Evolutionary conservation across 2,888 invertebrate species (phyloP).

Genomic region (Hyles lineata): DNA sequence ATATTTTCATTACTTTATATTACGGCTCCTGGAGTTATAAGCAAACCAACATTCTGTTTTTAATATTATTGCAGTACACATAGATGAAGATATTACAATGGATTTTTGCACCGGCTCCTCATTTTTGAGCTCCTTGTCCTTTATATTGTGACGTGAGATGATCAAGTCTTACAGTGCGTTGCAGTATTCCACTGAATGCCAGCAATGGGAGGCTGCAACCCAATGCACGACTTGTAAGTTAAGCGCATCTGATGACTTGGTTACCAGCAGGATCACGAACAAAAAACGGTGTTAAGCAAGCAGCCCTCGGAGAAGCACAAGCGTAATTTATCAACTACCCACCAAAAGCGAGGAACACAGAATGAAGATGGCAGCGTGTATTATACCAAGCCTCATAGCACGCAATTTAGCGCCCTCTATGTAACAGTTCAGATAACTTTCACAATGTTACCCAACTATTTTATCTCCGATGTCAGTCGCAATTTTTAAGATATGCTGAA

Average conservation of each 20-base stretch:
- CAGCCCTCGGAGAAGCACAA: not conserved
- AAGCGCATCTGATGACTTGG: not conserved
- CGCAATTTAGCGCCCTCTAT: not conserved
- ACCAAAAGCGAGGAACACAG: not conserved
- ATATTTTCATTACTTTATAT: no score
- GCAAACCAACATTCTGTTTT: not conserved
- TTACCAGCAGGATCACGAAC: not conserved
- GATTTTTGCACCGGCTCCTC: no score
- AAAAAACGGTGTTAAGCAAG: not conserved
- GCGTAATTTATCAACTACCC: not conserved
- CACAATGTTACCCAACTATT: not conserved
- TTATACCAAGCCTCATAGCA: not conserved
- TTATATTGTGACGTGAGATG: no score
- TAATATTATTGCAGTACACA: no score
- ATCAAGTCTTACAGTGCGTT: not conserved
- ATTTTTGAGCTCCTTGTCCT: no score
- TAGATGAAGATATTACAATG: no score
- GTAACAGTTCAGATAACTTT: not conserved
- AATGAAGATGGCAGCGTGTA: not conserved
- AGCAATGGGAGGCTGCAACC: not conserved
- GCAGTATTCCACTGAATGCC: conserved; percentile 1
- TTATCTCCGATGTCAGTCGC: not conserved
- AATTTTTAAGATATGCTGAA: conserved; percentile 2
- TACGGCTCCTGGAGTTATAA: not conserved
- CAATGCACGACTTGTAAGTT: not conserved